Percentiles rank a stretch among this genome's conserved stretches.
phyloP scores from a whole-genome alignment of 2,888 invertebrate species.

The Cloeon dipterum region DNA sequence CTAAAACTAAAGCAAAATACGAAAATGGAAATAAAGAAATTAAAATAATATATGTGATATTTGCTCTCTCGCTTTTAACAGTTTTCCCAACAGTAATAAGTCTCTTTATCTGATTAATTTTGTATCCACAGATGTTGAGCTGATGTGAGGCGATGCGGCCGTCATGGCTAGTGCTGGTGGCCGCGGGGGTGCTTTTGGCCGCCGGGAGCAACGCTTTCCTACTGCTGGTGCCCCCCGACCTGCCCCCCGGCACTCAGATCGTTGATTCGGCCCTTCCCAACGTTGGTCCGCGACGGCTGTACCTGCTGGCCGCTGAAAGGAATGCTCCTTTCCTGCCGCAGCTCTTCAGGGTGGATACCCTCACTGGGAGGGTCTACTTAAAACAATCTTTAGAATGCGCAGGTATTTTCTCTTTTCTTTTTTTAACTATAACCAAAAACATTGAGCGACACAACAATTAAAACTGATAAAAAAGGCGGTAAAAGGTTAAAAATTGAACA shows the following conservation, averaged over 20 bases:
- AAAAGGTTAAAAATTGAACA: too few species aligned
- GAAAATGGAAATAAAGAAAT: too few species aligned
- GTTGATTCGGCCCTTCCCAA: background rate
- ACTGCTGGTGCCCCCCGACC: background rate
- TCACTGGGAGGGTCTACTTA: background rate
- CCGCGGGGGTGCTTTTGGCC: background rate
- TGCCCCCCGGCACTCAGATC: background rate
- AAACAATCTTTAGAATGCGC: constrained; percentile 1
- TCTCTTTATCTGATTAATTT: too few species aligned
- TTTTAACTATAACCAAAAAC: too few species aligned
- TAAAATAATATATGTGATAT: too few species aligned
- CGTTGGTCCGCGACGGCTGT: background rate
- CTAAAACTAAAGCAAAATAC: too few species aligned
- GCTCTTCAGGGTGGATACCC: background rate
- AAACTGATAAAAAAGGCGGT: too few species aligned
- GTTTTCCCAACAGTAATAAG: too few species aligned
- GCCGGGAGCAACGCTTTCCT: background rate
- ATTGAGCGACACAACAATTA: too few species aligned
- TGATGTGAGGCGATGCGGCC: background rate
- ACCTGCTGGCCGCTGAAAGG: background rate
- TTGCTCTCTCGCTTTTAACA: too few species aligned
- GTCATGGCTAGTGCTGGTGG: background rate
- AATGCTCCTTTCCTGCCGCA: background rate
- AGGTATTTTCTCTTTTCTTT: too few species aligned
- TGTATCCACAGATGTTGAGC: background rate